These are phyloP conservation scores for Gavialis gangeticus DNA, from an alignment of 2,113 vertebrate species.

Conservation along the genomic window DNA sequence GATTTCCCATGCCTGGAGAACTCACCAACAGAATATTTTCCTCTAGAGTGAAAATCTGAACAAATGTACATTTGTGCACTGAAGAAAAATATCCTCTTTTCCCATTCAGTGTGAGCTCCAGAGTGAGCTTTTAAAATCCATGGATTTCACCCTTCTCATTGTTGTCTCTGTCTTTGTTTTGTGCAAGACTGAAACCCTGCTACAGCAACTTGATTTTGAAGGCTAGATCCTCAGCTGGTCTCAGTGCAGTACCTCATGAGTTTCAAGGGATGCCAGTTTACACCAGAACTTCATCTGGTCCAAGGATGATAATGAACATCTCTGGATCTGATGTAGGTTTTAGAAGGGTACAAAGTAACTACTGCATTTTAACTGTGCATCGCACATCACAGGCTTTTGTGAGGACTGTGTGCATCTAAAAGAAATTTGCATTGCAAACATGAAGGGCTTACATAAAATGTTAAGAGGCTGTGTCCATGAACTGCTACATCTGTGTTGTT, in stretches of 20 bases:
- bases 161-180: neutral
- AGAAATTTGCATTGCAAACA: neutral
- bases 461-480: constrained; percentile 18
- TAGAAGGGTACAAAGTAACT: neutral
- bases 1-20: neutral
- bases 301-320: neutral
- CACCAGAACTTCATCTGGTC: neutral
- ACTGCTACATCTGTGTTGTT: neutral
- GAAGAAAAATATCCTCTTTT: neutral
- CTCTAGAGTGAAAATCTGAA: neutral
- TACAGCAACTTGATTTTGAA: neutral
- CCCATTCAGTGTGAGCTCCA: neutral
- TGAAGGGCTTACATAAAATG: neutral
- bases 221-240: neutral
- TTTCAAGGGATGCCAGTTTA: neutral
- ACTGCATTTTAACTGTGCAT: neutral
- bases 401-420: neutral
- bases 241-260: neutral
- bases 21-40: neutral
- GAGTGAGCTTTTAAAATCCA: neutral
- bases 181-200: neutral
- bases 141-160: neutral
- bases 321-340: neutral
- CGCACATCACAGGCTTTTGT: neutral
- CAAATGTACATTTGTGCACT: neutral